phyloP scores from a whole-genome alignment of 2,888 invertebrate genomes.

The Resseliella maxima region DNA sequence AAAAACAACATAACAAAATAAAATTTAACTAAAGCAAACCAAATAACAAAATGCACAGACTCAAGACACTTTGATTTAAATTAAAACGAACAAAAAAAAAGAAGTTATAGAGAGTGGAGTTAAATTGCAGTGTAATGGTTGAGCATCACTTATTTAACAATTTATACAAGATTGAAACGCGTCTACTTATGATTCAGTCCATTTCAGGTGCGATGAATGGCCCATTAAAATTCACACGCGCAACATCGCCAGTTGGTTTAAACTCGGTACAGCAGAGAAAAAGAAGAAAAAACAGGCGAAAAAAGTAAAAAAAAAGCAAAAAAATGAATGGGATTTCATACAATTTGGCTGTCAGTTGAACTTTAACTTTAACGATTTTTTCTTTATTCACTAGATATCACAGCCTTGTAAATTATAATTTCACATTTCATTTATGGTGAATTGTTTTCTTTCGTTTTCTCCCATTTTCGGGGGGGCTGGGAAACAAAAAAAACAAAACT shows the following conservation, averaged over 20 bases:
- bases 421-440: not conserved
- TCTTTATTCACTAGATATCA: not conserved
- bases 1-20: not conserved
- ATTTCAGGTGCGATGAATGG: not conserved
- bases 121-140: not conserved
- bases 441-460: not conserved
- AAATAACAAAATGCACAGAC: not conserved
- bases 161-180: too few relatives aligned
- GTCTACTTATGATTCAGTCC: not conserved
- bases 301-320: not conserved
- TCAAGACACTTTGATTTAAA: not conserved
- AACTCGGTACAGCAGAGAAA: not conserved
- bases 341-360: not conserved
- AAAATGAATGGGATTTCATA: not conserved
- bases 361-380: not conserved
- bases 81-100: not conserved
- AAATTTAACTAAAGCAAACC: not conserved
- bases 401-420: conserved; percentile 48
- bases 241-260: too few relatives aligned
- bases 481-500: too few relatives aligned
- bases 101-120: not conserved
- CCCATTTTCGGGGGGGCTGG: not conserved
- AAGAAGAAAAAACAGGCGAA: not conserved
- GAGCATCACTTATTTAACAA: conserved; percentile 32
- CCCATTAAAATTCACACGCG: conserved; percentile 27